phyloP scores from a whole-genome alignment of 2,888 invertebrate species.

The Brachypalpus laphriformis region DNA sequence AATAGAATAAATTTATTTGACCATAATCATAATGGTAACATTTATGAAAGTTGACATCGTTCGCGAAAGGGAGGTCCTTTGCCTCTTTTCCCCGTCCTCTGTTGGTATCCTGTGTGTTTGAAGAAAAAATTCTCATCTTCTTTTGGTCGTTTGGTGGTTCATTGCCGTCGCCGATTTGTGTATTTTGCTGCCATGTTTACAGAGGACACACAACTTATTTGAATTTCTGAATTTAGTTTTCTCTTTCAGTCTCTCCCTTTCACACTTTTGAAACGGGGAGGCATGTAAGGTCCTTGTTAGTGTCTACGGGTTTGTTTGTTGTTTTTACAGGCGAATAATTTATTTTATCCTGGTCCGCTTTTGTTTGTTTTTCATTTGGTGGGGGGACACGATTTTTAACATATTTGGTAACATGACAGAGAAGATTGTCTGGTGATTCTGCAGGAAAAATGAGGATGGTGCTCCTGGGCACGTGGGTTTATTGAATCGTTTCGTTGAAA shows the following conservation, averaged over 20 bases:
- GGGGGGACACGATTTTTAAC: constrained; percentile 34
- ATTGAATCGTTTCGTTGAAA: constrained; percentile 44
- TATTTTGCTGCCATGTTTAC: constrained; percentile 54
- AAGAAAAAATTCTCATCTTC: constrained; percentile 17
- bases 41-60: constrained; percentile 57
- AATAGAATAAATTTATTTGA: constrained; percentile 62
- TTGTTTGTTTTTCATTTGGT: constrained; percentile 49
- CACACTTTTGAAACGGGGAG: no score
- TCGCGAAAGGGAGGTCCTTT: constrained; percentile 16
- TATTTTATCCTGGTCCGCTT: constrained; percentile 39
- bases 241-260: not conserved
- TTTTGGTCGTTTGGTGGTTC: constrained; percentile 26
- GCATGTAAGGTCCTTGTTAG: not conserved
- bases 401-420: constrained; percentile 52
- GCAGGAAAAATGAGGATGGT: not conserved
- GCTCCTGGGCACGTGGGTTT: constrained; percentile 30
- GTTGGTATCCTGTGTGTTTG: not conserved
- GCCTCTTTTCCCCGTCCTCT: not conserved
- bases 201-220: constrained; percentile 53
- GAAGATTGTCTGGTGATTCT: constrained; percentile 13
- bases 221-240: constrained; percentile 33
- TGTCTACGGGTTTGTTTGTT: constrained; percentile 23
- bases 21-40: constrained; percentile 67
- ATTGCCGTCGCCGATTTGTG: constrained; percentile 34
- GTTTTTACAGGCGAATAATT: constrained; percentile 56